Evolutionary conservation across 2,797 vertebrate genomes (phyloP), one percentile per base, ranked within the genome.

Genomic region (Sebastes cheni): DNA sequence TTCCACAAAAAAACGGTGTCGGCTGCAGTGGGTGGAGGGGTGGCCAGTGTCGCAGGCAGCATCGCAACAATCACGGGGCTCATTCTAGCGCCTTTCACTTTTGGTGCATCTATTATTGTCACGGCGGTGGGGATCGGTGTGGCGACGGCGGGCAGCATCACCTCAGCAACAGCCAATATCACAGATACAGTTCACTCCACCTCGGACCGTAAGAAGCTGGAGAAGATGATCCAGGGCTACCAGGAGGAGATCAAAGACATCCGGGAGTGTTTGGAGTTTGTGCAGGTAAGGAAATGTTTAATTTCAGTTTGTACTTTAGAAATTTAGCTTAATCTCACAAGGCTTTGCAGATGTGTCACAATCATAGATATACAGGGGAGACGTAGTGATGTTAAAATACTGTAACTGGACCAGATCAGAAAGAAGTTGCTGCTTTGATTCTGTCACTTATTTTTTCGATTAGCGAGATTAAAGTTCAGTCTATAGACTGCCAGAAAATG

Each of bases 61-160:
- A 8, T 95, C 20, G 84, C 94, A 7, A 93, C 95, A 2, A 86
- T 95, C 67, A 92, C 92, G 0, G 95, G 94, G 0, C 91, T 96
- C 72, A 85, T 90, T 12, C 88, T 96, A 65, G 86, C 93, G 0
- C 95, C 95, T 0, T 87, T 95, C 80, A 95, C 94, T 0, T 89
- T 95, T 0, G 95, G 95, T 0, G 91, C 92, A 0, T 96, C 94
- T 0, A 80, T 96, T 25, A 94, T 96, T 3, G 94, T 95, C 23
- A 94, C 92, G 0, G 92, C 91, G 0, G 91, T 95, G 64, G 95
- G 95, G 29, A 91, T 95, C 10, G 25, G 88, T 0, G 85, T 93
- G 50, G 93, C 94, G 4, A 92, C 91, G 0, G 93, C 92, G 0
- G 95, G 95, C 54, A 95, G 94, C 85, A 82, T 96, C 66, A 86